Evolutionary conservation across 2,113 vertebrate genomes (phyloP).

Genomic region (Tympanuchus pallidicinctus): DNA sequence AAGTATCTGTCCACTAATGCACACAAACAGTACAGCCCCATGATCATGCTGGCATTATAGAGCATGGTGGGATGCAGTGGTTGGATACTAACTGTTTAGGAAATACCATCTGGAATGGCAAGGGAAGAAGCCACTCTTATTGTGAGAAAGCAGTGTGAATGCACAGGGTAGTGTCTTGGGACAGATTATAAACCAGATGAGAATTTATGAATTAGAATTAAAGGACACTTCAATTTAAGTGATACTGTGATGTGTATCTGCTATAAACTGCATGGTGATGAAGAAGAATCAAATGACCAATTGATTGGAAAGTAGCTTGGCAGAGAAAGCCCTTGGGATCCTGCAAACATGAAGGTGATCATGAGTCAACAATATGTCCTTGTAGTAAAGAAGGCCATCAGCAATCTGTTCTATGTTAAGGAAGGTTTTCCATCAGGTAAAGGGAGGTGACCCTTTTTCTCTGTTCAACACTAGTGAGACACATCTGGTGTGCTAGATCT

Average conservation of each 20-base stretch:
- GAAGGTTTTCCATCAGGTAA: neutral
- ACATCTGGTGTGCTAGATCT: neutral
- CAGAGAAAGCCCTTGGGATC: neutral
- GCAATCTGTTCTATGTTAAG: neutral
- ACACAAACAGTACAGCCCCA: neutral
- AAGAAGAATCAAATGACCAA: neutral
- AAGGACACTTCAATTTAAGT: neutral
- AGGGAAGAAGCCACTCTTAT: neutral
- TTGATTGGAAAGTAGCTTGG: neutral
- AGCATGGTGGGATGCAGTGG: neutral
- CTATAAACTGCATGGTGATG: neutral
- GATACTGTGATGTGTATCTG: neutral
- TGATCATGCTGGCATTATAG: neutral
- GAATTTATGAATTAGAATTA: neutral
- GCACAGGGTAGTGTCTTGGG: neutral
- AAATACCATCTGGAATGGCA: neutral
- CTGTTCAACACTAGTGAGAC: neutral
- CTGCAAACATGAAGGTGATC: neutral
- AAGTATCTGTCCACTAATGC: neutral
- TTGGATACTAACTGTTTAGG: neutral
- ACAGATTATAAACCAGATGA: neutral
- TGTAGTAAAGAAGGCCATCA: too few species aligned
- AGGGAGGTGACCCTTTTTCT: neutral
- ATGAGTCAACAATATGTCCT: rapidly evolving
- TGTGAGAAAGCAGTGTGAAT: neutral